Evolutionary conservation across 2,888 invertebrate genomes (phyloP), one percentile per base, ranked within the genome.

Genomic region (Lamellibrachia columna): DNA sequence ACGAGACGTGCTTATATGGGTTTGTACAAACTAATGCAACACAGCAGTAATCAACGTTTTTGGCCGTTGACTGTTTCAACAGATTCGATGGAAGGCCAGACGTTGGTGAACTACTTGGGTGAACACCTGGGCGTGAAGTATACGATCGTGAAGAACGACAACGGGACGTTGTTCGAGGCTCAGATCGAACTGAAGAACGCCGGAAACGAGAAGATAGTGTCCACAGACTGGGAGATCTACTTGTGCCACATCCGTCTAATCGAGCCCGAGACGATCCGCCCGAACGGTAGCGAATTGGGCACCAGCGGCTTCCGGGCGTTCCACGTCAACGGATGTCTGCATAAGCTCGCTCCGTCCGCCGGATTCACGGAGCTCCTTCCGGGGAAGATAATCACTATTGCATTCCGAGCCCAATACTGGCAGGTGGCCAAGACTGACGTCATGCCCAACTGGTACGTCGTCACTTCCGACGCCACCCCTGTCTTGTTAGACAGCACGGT

Each of bases 271-370:
- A 28, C 52, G 22, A 91, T 92, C 60, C 91, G 75, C 9, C 92
- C 40, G 9, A 91, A 93, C 28, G 93, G 93, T 0, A 53, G 91
- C 9, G 7, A 55, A 28, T 11, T 93, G 58, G 93, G 91, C 53
- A 92, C 28, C 75, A 60, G n/a, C 90, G 55, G 91, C n/a, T 90
- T 93, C 53, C 60, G 52, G 22, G 91, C 75, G 22, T 75, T 15
- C 75, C 93, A 93, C 60, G 40, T 93, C 28, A 93, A 94, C 90
- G 94, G 94, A 3, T 92, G 92, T 53, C 92, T 93, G 2, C 93
- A 93, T 90, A 28, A 58, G 90, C 4, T 93, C 28, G 90, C 28
- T 53, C 3, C 90, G 2, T 92, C 91, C 28, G 8, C 92, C 75
- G n/a, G 8, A n/a, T 91, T 91, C 91, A 53, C 9, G 55, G 53